Conservation (phyloP, 2,797 vertebrate genomes). For the Pantherophis vulpinus region DNA sequence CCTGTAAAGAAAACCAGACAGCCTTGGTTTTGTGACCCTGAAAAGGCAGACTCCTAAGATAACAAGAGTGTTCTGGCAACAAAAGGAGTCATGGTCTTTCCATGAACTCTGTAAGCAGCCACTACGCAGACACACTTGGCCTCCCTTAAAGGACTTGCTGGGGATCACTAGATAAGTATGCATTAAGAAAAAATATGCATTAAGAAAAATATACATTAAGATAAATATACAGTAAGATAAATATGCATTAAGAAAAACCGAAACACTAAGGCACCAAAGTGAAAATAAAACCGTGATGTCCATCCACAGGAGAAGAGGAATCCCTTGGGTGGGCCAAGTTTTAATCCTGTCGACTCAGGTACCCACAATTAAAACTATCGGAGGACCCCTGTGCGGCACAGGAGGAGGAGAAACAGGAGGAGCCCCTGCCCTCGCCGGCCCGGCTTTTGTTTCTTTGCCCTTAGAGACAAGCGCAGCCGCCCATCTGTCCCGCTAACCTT, state of each 20-base stretch:
- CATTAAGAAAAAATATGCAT: too few species aligned
- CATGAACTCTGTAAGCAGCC: not conserved
- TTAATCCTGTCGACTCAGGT: not conserved
- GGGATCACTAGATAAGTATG: not conserved
- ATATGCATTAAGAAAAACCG: too few species aligned
- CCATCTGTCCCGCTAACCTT: slow-evolving; percentile 73
- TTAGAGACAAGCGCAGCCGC: not conserved
- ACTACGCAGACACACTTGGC: not conserved
- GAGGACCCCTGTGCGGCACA: not conserved
- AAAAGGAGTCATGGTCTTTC: not conserved
- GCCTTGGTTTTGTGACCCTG: not conserved
- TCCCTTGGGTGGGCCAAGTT: too few species aligned
- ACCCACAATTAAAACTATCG: not conserved
- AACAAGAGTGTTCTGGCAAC: not conserved
- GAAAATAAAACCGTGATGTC: not conserved
- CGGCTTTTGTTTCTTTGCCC: not conserved
- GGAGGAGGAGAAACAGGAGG: not conserved
- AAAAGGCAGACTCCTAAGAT: not conserved
- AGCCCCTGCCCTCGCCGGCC: too few species aligned
- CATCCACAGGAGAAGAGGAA: not conserved
- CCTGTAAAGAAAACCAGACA: not conserved
- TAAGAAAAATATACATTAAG: too few species aligned
- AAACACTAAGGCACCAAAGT: not conserved
- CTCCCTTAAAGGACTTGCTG: not conserved
- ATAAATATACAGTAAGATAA: too few species aligned